phyloP scores from a whole-genome alignment of 2,797 vertebrate species.

The Helicolenus hilgendorfi region DNA sequence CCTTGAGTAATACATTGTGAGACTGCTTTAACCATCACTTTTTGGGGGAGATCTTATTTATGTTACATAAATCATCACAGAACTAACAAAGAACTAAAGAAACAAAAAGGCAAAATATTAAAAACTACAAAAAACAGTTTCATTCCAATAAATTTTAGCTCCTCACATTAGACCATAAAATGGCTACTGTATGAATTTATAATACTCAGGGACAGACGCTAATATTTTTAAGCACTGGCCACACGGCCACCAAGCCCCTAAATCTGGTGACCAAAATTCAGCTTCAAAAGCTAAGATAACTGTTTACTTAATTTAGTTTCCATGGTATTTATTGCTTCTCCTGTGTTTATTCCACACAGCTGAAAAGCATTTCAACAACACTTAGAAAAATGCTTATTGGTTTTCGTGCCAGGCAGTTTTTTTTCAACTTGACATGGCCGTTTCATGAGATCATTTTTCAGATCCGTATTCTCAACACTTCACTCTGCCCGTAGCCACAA shows the following conservation, averaged over 20 bases:
- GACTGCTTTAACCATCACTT: too few relatives aligned
- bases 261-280: not conserved
- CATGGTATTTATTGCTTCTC: not conserved
- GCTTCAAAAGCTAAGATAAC: not conserved
- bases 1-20: not conserved
- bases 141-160: not conserved
- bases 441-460: not conserved
- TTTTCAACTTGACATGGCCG: not conserved
- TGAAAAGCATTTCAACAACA: not conserved
- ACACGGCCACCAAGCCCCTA: too few relatives aligned
- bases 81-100: not conserved
- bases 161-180: not conserved
- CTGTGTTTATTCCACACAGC: not conserved
- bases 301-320: not conserved
- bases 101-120: not conserved
- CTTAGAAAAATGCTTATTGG: not conserved
- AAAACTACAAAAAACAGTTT: not conserved
- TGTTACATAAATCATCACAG: not conserved
- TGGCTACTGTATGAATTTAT: not conserved
- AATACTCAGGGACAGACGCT: not conserved
- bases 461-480: not conserved
- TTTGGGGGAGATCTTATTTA: not conserved
- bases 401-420: not conserved
- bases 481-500: not conserved
- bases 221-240: too few relatives aligned